Conservation (phyloP, 2,888 invertebrate genomes). For the Autographa gamma region DNA sequence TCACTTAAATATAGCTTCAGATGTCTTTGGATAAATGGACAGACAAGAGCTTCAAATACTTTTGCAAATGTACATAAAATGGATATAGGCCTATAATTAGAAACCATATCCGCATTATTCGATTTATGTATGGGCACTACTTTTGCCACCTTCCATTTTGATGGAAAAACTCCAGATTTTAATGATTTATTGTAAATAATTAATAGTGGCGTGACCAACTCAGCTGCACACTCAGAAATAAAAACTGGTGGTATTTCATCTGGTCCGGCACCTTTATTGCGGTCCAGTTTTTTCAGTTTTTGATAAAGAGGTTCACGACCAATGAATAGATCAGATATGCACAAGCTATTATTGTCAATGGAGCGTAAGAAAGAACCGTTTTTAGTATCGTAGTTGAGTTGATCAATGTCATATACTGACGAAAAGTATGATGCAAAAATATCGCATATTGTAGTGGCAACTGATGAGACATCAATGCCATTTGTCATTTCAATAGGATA, state of each 20-base stretch:
- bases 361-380: too few species aligned
- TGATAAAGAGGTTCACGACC: neutral
- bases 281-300: neutral
- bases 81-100: neutral
- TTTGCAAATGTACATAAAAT: neutral
- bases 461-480: too few species aligned
- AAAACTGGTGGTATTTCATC: neutral
- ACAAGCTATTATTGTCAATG: too few species aligned
- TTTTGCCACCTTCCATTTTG: conserved; percentile 10
- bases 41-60: conserved; percentile 6
- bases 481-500: too few species aligned
- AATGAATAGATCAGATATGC: too few species aligned
- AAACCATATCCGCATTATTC: neutral
- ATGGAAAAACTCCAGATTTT: conserved; percentile 3
- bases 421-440: too few species aligned
- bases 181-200: conserved; percentile 6
- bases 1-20: neutral
- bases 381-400: too few species aligned
- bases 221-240: neutral
- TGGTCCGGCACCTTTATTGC: neutral
- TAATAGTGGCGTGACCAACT: neutral
- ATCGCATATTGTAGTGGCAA: too few species aligned
- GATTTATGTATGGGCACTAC: conserved; percentile 9
- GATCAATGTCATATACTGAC: too few species aligned
- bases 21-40: neutral